Base-by-base conservation (phyloP, 2,888 invertebrate species). In the Gymnosoma rotundatum region DNA sequence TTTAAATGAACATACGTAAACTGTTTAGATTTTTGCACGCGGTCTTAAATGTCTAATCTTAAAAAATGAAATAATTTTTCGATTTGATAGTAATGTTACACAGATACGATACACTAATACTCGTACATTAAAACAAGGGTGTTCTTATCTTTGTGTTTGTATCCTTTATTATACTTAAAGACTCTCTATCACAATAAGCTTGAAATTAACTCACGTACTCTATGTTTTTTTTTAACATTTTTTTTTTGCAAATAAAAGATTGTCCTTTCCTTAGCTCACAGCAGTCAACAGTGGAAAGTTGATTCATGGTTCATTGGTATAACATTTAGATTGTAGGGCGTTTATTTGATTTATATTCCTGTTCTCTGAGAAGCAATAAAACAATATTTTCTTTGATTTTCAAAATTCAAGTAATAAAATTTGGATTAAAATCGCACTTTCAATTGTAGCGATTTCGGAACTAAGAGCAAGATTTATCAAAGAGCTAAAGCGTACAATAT, bases 31-130 rank as follows among this genome's bases (percentile, higher is more conserved):
- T 78, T 84, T 74, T 81, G 84, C 84, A 84, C 78, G 78, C 73
- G 69, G 83, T 78, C 80, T 84, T 81, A 81, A 66, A 73, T 70
- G 70, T 78, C 63, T 81, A 81, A 84, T 84, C 84, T 74, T 84
- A 84, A 84, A 84, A 84, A 84, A 84, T 84, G 78, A 84, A 84
- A 81, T 84, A 81, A 78, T 81, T 81, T 84, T 72, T 81, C 73
- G 73, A 70, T 61, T 61, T 66, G 36, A 67, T 67, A 48, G 36
- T 80, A 21, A 70, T 38, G 21, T 36, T 69, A 38, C 16, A 50
- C 64, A 20, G 16, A 50, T 20, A 60, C 32, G 42, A n/a, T 10
- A 48, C n/a, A 48, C 64, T 20, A 6, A 42, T 8, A 42, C 18
- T 32, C 12, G 8, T 38, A 10, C 52, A 66, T 50, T 38, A n/a